Percentiles rank a stretch among this genome's conserved stretches.
phyloP scores from a whole-genome alignment of 2,113 vertebrate genomes.

The Gopherus evgoodei region DNA sequence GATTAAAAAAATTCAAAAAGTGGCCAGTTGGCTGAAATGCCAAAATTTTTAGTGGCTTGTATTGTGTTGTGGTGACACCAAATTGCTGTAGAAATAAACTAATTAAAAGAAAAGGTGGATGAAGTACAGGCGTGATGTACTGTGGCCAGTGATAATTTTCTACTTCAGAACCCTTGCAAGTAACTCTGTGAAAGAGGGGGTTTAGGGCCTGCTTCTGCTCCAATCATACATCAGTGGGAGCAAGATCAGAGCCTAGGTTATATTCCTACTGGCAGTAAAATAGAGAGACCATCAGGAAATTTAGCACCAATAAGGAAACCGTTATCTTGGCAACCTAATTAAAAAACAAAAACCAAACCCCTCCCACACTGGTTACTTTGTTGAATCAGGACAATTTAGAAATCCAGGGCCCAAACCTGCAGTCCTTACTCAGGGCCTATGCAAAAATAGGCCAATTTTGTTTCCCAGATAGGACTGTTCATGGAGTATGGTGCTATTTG shows the following conservation, averaged over 20 bases:
- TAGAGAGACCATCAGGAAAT: not conserved
- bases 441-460: not conserved
- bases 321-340: conserved; percentile 26
- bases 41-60: conserved; percentile 48
- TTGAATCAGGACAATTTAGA: not conserved
- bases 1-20: not conserved
- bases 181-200: not conserved
- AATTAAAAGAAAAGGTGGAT: not conserved
- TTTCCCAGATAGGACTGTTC: not conserved
- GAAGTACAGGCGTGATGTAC: not conserved
- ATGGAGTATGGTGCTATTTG: not conserved
- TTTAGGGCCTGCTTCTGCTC: not conserved
- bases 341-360: not conserved
- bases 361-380: not conserved
- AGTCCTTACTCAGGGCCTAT: not conserved
- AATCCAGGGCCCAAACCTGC: not conserved
- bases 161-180: not conserved
- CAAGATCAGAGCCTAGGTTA: not conserved
- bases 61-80: conserved; percentile 51
- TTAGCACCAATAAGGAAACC: not conserved
- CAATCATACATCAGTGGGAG: not conserved
- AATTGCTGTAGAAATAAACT: conserved; percentile 7
- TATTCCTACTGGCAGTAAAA: not conserved
- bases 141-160: not conserved
- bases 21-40: conserved; percentile 56